Percentiles rank a stretch among this genome's conserved stretches.
Evolutionary conservation across 2,888 invertebrate species (phyloP).

Genomic region (Dusona sp.): DNA sequence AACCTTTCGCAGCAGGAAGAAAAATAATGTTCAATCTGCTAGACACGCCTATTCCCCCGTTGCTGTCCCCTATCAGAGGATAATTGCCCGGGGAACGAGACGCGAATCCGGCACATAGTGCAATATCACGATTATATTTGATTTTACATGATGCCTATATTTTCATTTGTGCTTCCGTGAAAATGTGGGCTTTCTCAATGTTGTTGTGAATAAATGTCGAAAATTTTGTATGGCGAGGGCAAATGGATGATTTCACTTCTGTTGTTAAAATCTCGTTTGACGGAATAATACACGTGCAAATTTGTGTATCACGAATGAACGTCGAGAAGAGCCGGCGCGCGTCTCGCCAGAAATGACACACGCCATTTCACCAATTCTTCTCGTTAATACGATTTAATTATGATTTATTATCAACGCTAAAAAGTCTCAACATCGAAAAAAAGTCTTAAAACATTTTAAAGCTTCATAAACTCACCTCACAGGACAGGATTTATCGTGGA

Average conservation of each 20-base stretch:
- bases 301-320: conserved; percentile 24
- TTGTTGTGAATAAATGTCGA: neutral
- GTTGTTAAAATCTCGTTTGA: conserved; percentile 14
- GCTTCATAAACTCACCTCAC: conserved; percentile 50
- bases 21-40: conserved; percentile 18
- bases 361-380: conserved; percentile 57
- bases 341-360: conserved; percentile 36
- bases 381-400: conserved; percentile 34
- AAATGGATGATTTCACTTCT: neutral
- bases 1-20: neutral
- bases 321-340: conserved; percentile 62
- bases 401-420: neutral
- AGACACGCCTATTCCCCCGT: conserved; percentile 57
- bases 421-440: neutral
- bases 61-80: conserved; percentile 17
- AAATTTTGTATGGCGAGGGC: neutral
- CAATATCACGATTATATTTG: conserved; percentile 20
- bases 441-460: neutral
- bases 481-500: conserved; percentile 34
- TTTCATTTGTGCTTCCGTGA: neutral
- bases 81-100: conserved; percentile 58
- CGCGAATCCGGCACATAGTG: conserved; percentile 49
- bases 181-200: neutral
- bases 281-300: conserved; percentile 38
- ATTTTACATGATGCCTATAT: conserved; percentile 2